A percentile compares a stretch with the other conserved stretches of the same genome.
Conservation (phyloP, 2,113 vertebrate species). For the Picathartes gymnocephalus region DNA sequence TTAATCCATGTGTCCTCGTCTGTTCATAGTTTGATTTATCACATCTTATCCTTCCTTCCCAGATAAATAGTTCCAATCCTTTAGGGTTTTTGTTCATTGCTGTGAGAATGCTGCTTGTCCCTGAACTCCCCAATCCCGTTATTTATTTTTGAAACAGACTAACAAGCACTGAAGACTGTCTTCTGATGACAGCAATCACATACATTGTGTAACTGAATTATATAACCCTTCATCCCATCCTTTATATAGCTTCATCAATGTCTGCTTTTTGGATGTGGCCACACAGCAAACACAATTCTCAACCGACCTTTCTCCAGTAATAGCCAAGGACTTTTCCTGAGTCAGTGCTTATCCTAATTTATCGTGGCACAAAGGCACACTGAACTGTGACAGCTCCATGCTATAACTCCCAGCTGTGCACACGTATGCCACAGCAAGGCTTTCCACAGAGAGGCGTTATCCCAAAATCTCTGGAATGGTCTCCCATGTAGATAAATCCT, state of each 20-base stretch:
- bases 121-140: not conserved
- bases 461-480: not conserved
- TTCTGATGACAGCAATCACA: slow-evolving; percentile 23
- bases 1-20: not conserved
- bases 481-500: not conserved
- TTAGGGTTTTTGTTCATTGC: not conserved
- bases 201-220: slow-evolving; percentile 34
- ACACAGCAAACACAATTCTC: not conserved
- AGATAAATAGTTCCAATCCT: not conserved
- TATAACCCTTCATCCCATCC: not conserved
- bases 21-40: not conserved
- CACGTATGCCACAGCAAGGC: not conserved
- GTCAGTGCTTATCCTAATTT: slow-evolving; percentile 8
- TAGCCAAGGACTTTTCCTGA: slow-evolving; percentile 18
- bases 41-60: not conserved
- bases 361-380: not conserved
- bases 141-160: slow-evolving; percentile 16
- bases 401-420: not conserved
- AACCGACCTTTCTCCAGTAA: slow-evolving; percentile 25
- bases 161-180: not conserved
- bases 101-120: not conserved
- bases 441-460: not conserved
- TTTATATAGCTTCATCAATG: not conserved
- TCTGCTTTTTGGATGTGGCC: not conserved
- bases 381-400: not conserved